phyloP scores from a whole-genome alignment of 2,113 vertebrate species.

The Planiliza haematocheilus region DNA sequence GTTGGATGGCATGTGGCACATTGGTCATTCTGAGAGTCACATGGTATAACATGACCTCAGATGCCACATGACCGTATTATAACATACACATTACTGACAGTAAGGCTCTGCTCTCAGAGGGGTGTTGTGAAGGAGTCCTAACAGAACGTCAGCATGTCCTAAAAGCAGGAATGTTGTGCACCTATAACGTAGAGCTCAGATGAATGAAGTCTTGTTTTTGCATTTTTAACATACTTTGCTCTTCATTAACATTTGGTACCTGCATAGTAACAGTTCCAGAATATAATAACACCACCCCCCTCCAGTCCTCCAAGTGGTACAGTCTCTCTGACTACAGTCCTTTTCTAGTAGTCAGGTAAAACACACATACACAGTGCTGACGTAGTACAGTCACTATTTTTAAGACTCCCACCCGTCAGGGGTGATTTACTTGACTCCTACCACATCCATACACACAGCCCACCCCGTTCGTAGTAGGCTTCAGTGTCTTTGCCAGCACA shows the following conservation, averaged over 20 bases:
- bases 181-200: not conserved
- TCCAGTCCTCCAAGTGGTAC: conserved; percentile 3
- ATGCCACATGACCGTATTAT: conserved; percentile 14
- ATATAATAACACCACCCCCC: not conserved
- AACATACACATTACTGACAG: conserved; percentile 44
- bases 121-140: not conserved
- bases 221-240: too few species aligned
- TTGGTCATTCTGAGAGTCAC: conserved; percentile 3
- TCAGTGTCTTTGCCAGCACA: conserved; percentile 12
- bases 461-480: conserved; percentile 6
- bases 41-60: conserved; percentile 12
- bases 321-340: conserved; percentile 16
- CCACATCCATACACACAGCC: not conserved
- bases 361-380: conserved; percentile 10
- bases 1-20: not conserved
- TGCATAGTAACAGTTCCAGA: conserved; percentile 9
- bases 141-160: too few species aligned
- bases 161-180: not conserved
- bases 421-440: conserved; percentile 41
- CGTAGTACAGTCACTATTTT: conserved; percentile 61
- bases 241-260: not conserved
- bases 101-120: not conserved
- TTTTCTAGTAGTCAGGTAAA: conserved; percentile 46
- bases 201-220: too few species aligned
- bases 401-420: conserved; percentile 32